Conservation (phyloP, 2,797 vertebrate genomes). For the Pempheris klunzingeri region DNA sequence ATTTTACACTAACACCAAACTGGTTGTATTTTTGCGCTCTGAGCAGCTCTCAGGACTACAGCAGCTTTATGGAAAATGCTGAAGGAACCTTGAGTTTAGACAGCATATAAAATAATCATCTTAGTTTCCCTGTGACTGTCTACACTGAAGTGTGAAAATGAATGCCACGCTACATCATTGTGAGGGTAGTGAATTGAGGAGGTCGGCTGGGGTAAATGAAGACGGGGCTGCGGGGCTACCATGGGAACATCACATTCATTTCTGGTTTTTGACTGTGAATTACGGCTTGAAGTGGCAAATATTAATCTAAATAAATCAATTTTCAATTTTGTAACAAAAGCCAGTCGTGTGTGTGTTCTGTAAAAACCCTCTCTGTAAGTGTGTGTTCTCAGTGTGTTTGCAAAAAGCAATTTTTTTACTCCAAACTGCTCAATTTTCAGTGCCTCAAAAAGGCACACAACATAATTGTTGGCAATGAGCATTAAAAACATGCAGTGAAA, state of each 20-base stretch:
- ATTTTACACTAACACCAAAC: background rate
- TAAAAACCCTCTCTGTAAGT: background rate
- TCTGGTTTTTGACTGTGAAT: background rate
- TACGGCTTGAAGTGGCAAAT: background rate
- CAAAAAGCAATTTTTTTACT: background rate
- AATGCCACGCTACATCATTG: constrained; percentile 6
- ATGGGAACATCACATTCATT: background rate
- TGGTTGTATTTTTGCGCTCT: constrained; percentile 5
- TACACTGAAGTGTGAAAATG: background rate
- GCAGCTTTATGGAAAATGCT: constrained; percentile 14
- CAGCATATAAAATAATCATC: background rate
- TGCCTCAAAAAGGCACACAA: background rate
- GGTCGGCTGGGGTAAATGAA: background rate
- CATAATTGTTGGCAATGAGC: background rate
- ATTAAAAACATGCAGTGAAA: background rate
- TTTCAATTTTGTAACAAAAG: background rate
- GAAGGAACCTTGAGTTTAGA: constrained; percentile 1
- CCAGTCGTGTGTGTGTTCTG: background rate
- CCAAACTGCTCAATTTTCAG: background rate
- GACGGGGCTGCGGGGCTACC: background rate
- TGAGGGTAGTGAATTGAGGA: background rate
- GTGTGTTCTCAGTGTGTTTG: background rate
- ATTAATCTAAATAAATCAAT: background rate
- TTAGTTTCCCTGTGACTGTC: background rate
- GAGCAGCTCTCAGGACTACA: background rate